phyloP scores from a whole-genome alignment of 2,113 vertebrate genomes.

The Toxostoma redivivum region DNA sequence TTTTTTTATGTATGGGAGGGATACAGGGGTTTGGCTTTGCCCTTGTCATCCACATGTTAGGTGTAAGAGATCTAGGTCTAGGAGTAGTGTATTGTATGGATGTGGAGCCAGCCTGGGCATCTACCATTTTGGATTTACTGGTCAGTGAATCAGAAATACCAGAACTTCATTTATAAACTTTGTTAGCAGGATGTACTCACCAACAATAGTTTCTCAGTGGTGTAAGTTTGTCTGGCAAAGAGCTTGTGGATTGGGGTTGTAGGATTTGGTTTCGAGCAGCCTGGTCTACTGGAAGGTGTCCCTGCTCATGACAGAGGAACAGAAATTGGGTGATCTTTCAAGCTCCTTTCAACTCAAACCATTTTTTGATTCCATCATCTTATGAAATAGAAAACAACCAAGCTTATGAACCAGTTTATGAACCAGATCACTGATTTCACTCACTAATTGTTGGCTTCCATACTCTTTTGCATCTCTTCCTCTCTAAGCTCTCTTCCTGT shows the following conservation, averaged over 20 bases:
- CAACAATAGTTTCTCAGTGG: not conserved
- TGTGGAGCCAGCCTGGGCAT: not conserved
- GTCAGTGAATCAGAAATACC: not conserved
- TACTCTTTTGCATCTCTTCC: not conserved
- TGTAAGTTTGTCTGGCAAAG: not conserved
- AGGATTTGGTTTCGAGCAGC: not conserved
- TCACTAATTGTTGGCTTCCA: not conserved
- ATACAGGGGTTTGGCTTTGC: not conserved
- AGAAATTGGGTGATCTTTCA: not conserved
- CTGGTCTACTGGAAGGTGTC: not conserved
- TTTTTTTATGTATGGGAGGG: not conserved
- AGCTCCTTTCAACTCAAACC: not conserved
- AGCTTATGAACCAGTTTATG: not conserved
- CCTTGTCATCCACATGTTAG: fast-evolving
- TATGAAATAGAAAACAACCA: not conserved
- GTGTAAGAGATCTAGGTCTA: not conserved
- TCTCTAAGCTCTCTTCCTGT: fast-evolving
- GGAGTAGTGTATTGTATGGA: not conserved
- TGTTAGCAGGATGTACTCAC: not conserved
- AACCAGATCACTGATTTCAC: not conserved
- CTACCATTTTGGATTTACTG: not conserved
- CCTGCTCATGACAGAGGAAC: not conserved
- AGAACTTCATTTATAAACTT: not conserved
- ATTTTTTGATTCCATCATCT: not conserved
- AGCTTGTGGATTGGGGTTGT: not conserved